Conservation (phyloP, 2,113 vertebrate species). For the Hystrix cristata region DNA sequence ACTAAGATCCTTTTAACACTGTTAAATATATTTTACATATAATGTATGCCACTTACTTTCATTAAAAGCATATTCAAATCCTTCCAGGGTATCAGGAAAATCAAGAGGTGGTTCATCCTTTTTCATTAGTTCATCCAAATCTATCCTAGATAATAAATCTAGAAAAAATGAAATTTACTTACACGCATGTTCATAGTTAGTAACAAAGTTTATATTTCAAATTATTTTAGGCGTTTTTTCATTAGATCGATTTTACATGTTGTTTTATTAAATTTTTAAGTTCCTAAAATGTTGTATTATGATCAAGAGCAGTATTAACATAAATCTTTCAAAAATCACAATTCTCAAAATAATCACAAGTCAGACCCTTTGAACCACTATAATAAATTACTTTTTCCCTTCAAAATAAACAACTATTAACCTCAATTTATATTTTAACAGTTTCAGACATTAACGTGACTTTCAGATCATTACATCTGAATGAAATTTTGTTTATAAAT, state of each 20-base stretch:
- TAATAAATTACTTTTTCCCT: conserved; percentile 11
- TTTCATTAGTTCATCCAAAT: conserved; percentile 99
- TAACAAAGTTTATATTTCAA: conserved; percentile 52
- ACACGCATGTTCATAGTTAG: conserved; percentile 66
- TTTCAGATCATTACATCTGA: conserved; percentile 31
- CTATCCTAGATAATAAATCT: conserved; percentile 98
- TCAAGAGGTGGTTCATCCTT: conserved; percentile 98
- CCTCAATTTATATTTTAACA: neutral
- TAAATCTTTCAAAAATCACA: conserved; percentile 58
- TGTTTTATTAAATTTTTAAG: conserved; percentile 27
- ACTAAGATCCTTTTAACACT: conserved; percentile 63
- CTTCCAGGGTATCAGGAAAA: conserved; percentile 97
- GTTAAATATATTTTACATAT: conserved; percentile 67
- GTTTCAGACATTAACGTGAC: conserved; percentile 33
- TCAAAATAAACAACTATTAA: conserved; percentile 59
- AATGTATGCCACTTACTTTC: conserved; percentile 92
- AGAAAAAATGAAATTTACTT: conserved; percentile 70
- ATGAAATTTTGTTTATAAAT: conserved; percentile 16
- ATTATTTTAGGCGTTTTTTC: neutral
- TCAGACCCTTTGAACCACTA: neutral
- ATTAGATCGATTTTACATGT: neutral
- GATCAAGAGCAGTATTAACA: conserved; percentile 22
- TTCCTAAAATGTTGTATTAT: conserved; percentile 14
- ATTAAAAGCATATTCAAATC: conserved; percentile 98
- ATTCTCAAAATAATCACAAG: conserved; percentile 58